Percentiles rank a stretch among this genome's conserved stretches.
These are phyloP conservation scores for Karalla daura DNA, from an alignment of 2,797 vertebrate species.

Conservation along the genomic window DNA sequence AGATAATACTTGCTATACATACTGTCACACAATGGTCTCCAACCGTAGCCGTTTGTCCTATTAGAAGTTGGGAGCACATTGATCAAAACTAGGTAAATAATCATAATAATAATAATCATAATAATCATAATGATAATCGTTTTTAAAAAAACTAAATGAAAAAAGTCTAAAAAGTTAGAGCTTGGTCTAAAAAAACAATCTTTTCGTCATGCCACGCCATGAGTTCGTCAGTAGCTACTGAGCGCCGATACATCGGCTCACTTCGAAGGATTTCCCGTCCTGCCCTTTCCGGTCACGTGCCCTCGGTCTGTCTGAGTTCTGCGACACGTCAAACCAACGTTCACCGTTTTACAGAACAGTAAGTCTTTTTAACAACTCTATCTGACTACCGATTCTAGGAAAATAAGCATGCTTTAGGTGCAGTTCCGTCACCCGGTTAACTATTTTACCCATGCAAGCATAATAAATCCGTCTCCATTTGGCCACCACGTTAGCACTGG, in stretches of 20 bases:
- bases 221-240: slow-evolving; percentile 73
- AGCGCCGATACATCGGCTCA: slow-evolving; percentile 57
- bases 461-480: slow-evolving; percentile 83
- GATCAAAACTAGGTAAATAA: slow-evolving; percentile 68
- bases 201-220: slow-evolving; percentile 72
- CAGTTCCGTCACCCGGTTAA: slow-evolving; percentile 84
- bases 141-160: slow-evolving; percentile 4
- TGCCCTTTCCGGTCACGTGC: slow-evolving; percentile 64
- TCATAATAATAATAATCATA: slow-evolving; percentile 11
- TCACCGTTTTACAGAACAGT: slow-evolving; percentile 82
- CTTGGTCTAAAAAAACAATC: slow-evolving; percentile 73
- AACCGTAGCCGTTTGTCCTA: slow-evolving; percentile 49
- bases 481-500: slow-evolving; percentile 76
- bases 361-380: slow-evolving; percentile 85
- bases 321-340: slow-evolving; percentile 77
- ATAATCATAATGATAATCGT: slow-evolving; percentile 15
- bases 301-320: slow-evolving; percentile 77
- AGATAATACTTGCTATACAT: slow-evolving; percentile 57
- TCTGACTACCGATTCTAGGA: slow-evolving; percentile 87
- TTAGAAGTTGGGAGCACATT: slow-evolving; percentile 72
- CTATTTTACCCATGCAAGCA: slow-evolving; percentile 90
- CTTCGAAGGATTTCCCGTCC: slow-evolving; percentile 58
- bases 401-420: slow-evolving; percentile 90
- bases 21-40: slow-evolving; percentile 62
- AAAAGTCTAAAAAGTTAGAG: slow-evolving; percentile 72